Evolutionary conservation across 2,113 vertebrate genomes (phyloP).

Genomic region (Poicephalus meyeri): DNA sequence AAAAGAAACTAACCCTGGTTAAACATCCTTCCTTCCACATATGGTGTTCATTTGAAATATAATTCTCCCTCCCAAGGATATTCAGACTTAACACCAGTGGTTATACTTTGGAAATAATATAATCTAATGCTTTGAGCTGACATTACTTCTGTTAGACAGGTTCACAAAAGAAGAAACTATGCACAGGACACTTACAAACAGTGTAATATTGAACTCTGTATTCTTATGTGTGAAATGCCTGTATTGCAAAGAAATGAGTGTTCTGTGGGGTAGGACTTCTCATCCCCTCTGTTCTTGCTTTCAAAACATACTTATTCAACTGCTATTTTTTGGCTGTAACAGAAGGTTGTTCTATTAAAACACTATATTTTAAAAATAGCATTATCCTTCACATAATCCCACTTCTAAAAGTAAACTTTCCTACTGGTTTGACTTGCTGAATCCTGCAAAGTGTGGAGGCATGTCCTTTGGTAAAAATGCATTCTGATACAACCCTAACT

Average conservation of each 20-base stretch:
- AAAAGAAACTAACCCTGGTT: not conserved
- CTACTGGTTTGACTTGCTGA: not conserved
- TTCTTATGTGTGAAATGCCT: not conserved
- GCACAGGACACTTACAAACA: not conserved
- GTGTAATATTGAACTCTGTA: fast-evolving
- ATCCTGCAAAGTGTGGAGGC: not conserved
- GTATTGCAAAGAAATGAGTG: not conserved
- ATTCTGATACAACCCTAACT: not conserved
- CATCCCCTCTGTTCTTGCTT: not conserved
- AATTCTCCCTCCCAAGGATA: not conserved
- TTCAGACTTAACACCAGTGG: not conserved
- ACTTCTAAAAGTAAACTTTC: not conserved
- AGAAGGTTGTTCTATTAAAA: not conserved
- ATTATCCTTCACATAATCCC: not conserved
- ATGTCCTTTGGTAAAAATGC: not conserved
- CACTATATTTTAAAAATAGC: not conserved
- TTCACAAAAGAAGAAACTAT: not conserved
- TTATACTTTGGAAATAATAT: not conserved
- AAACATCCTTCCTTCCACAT: not conserved
- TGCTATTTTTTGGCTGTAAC: not conserved
- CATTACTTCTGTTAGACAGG: not conserved
- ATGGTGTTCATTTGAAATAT: not conserved
- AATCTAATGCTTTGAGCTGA: not conserved
- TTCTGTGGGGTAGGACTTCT: not conserved
- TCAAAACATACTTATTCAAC: not conserved